A percentile compares a stretch with the other conserved stretches of the same genome.
These are phyloP conservation scores for Melangyna quadrimaculata DNA, from an alignment of 2,888 invertebrate species.

Conservation along the genomic window DNA sequence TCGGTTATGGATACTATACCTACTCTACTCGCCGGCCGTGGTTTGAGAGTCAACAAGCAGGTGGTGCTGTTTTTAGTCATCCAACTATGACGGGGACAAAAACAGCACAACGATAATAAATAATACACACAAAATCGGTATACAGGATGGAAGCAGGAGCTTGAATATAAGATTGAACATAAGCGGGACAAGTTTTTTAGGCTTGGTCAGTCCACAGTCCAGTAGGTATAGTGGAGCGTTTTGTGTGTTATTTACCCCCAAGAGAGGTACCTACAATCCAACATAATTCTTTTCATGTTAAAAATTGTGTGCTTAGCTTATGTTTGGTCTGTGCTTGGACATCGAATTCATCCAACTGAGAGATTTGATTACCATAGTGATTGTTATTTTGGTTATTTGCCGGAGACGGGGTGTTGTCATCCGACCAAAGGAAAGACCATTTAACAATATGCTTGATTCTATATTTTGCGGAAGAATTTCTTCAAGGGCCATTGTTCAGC, in stretches of 20 bases:
- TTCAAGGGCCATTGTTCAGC: too few relatives aligned
- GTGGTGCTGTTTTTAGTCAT: conserved; percentile 60
- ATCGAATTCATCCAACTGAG: conserved; percentile 50
- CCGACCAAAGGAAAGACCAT: not conserved
- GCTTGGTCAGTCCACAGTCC: not conserved
- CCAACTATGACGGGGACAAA: conserved; percentile 62
- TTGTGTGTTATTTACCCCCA: not conserved
- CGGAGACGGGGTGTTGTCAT: conserved; percentile 20
- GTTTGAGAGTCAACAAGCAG: conserved; percentile 32
- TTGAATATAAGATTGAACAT: not conserved
- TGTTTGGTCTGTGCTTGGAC: conserved; percentile 15
- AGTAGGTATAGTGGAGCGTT: not conserved
- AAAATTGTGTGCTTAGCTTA: conserved; percentile 35
- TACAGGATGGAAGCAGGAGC: not conserved
- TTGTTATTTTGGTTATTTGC: conserved; percentile 52
- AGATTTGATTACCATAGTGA: conserved; percentile 64
- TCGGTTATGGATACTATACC: conserved; percentile 54
- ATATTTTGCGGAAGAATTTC: not conserved
- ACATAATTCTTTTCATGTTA: conserved; percentile 33
- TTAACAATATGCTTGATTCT: not conserved
- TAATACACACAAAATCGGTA: not conserved
- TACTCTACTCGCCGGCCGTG: not conserved
- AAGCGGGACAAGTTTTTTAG: conserved; percentile 38
- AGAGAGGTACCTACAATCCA: too few relatives aligned
- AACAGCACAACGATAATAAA: conserved; percentile 9